Conservation (phyloP, 2,797 vertebrate genomes). For the Semaprochilodus insignis region DNA sequence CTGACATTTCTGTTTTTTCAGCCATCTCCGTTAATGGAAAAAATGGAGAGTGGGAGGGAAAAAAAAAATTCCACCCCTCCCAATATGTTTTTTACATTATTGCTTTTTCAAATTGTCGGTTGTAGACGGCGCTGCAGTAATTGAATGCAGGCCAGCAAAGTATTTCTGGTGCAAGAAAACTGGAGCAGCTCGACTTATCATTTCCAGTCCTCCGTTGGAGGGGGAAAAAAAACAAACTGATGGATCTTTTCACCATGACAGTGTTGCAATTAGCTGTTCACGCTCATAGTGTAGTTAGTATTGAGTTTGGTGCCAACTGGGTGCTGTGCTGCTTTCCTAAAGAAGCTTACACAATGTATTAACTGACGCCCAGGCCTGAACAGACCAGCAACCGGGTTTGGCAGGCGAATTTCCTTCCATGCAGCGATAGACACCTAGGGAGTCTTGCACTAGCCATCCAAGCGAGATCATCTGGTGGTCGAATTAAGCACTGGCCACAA, state of each 20-base stretch:
- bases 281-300: background rate
- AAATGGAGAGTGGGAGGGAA: constrained; percentile 22
- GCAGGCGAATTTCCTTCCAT: constrained; percentile 30
- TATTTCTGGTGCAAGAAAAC: constrained; percentile 47
- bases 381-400: background rate
- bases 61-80: constrained; percentile 24
- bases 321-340: background rate
- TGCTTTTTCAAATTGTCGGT: constrained; percentile 69
- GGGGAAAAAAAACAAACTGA: constrained; percentile 5
- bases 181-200: constrained; percentile 39
- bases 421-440: too few relatives aligned
- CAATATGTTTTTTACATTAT: constrained; percentile 76
- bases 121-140: constrained; percentile 41
- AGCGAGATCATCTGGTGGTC: too few relatives aligned
- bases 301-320: background rate
- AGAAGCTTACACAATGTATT: background rate
- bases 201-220: constrained; percentile 35
- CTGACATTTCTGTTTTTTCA: constrained; percentile 74
- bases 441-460: too few relatives aligned
- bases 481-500: too few relatives aligned
- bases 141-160: constrained; percentile 59
- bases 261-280: constrained; percentile 24
- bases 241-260: constrained; percentile 14
- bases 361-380: background rate
- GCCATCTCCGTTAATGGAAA: constrained; percentile 63